These are phyloP conservation scores for Speoplatyrhinus poulsoni DNA, from an alignment of 2,113 vertebrate genomes.

Conservation along the genomic window DNA sequence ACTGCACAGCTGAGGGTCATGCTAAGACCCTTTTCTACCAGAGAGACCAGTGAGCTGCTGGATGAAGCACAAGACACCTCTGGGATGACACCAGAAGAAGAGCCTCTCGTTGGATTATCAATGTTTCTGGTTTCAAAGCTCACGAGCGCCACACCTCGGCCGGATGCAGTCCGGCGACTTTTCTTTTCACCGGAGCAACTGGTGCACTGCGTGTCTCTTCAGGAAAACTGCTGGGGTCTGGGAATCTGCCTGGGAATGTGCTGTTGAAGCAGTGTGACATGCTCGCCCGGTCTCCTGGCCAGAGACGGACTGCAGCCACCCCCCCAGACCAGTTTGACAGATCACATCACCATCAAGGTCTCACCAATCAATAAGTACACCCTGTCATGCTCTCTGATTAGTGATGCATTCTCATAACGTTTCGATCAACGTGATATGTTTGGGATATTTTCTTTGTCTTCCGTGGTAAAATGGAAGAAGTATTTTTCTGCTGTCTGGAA, in stretches of 20 bases:
- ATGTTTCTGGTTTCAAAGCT: slow-evolving; percentile 1
- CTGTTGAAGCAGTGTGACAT: slow-evolving; percentile 49
- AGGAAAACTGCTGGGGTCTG: slow-evolving; percentile 65
- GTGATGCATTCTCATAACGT: background rate
- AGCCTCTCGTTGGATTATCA: slow-evolving; percentile 24
- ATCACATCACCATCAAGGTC: background rate
- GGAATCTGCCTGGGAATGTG: slow-evolving; percentile 54
- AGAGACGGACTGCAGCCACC: slow-evolving; percentile 15
- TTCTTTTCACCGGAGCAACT: slow-evolving; percentile 84
- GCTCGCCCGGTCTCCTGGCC: slow-evolving; percentile 14
- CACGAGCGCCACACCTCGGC: slow-evolving; percentile 48
- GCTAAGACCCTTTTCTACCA: background rate
- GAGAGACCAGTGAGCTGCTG: background rate
- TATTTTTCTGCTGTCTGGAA: slow-evolving; percentile 2
- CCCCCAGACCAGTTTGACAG: background rate
- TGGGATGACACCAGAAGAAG: background rate
- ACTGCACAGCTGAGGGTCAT: background rate
- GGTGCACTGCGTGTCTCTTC: slow-evolving; percentile 77
- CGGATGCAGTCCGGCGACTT: slow-evolving; percentile 85
- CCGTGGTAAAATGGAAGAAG: slow-evolving; percentile 1
- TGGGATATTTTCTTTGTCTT: slow-evolving; percentile 4
- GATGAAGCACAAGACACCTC: background rate
- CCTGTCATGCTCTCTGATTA: background rate
- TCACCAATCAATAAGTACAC: background rate
- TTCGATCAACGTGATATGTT: background rate